phyloP scores from a whole-genome alignment of 2,797 vertebrate species.

The Discoglossus pictus region DNA sequence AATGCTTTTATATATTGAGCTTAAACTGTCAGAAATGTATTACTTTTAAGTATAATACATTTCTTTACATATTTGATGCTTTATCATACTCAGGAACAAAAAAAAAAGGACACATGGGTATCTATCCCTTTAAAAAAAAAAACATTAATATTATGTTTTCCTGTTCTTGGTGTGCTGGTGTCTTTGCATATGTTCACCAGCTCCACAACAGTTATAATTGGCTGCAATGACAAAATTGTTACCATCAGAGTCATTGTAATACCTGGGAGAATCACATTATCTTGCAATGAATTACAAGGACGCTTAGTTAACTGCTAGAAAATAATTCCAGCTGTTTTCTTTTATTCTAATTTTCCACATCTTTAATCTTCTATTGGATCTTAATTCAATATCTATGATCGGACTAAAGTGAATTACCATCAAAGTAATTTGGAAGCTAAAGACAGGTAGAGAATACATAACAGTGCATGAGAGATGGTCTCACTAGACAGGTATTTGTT shows the following conservation, averaged over 20 bases:
- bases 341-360: neutral
- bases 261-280: too few species aligned
- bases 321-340: conserved; percentile 8
- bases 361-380: conserved; percentile 2
- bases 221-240: neutral
- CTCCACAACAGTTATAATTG: neutral
- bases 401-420: conserved; percentile 16
- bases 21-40: too few species aligned
- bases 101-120: too few species aligned
- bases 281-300: too few species aligned
- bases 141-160: neutral
- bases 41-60: too few species aligned
- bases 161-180: too few species aligned
- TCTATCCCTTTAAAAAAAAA: neutral
- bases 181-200: too few species aligned
- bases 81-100: too few species aligned
- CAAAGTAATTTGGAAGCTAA: neutral
- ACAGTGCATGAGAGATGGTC: conserved; percentile 7
- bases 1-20: too few species aligned
- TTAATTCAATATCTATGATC: neutral
- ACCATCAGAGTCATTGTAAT: neutral
- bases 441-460: conserved; percentile 6
- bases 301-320: neutral
- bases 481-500: conserved; percentile 38
- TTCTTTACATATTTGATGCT: too few species aligned